Evolutionary conservation across 2,113 vertebrate genomes (phyloP), one percentile per base, ranked within the genome.

Genomic region (Rana temporaria): DNA sequence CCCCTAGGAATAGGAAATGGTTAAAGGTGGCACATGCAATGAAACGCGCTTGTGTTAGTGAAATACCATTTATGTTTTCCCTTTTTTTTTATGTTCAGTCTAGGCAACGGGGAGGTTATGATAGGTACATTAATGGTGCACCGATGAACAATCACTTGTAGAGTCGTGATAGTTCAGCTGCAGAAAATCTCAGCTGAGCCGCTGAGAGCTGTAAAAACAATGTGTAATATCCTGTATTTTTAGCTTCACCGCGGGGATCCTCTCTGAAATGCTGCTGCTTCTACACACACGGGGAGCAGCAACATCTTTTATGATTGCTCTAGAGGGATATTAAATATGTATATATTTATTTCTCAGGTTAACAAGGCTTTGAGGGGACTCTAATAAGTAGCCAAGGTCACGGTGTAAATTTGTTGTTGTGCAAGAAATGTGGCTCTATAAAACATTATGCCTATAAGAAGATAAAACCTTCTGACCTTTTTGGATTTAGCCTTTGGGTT

Each of bases 181-280:
- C 69, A 73, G 69, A 81, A 73, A 81, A 64, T 81, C 59, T 73
- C 59, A 81, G 42, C 42, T 26, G n/a, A 81, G 62, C 80, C 64
- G 60, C 70, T 42, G 80, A 74, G 80, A 75, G 70, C 70, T 74
- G 70, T 82, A 82, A 82, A 82, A 82, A 82, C 80, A 82, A 82
- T 67, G 80, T 82, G 80, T 82, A 82, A 75, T 82, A 75, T 82
- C 60, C 80, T 66, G 70, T 82, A 82, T 82, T 82, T 82, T 82
- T 82, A 75, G 80, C 80, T 75, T 52, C 70, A 82, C 80, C 62
- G 30, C 80, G 14, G 80, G 80, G 80, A 75, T 67, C 80, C 62
- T 67, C n/a, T 74, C 80, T 38, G 67, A 81, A 81, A 71, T 52
- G 56, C 68, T 63, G 67, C 79, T 42, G 80, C 30, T 57, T 75